phyloP scores from a whole-genome alignment of 2,888 invertebrate species.

The Scaptodrosophila latifasciaeformis region DNA sequence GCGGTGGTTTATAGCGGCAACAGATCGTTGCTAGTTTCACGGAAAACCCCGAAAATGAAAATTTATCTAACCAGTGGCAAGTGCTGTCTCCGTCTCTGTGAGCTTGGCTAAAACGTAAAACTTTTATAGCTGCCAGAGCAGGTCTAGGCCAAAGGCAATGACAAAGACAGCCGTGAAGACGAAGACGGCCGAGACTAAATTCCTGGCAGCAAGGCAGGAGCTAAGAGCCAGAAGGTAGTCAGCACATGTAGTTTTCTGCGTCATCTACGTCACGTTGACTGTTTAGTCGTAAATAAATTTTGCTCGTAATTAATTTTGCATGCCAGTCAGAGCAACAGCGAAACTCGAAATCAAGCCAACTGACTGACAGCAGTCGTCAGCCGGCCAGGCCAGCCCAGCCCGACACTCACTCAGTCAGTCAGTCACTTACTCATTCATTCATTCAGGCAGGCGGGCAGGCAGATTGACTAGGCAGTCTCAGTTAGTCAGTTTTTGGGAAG shows the following conservation, averaged over 20 bases:
- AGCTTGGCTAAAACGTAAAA: constrained; percentile 57
- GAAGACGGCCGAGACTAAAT: too few relatives aligned
- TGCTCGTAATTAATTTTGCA: constrained; percentile 64
- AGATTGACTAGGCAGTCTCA: too few relatives aligned
- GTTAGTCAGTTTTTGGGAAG: too few relatives aligned
- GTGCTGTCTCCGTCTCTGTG: not conserved
- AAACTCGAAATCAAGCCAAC: too few relatives aligned
- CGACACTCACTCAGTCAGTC: too few relatives aligned
- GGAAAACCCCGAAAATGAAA: constrained; percentile 3
- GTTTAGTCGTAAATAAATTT: constrained; percentile 52
- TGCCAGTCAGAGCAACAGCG: constrained; percentile 48
- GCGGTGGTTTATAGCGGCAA: constrained; percentile 33
- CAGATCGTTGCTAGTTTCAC: not conserved
- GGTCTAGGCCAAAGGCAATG: not conserved
- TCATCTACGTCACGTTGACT: not conserved
- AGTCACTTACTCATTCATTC: too few relatives aligned
- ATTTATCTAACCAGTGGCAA: constrained; percentile 4
- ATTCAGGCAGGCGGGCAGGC: too few relatives aligned
- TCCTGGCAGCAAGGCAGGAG: too few relatives aligned
- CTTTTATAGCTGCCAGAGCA: constrained; percentile 48
- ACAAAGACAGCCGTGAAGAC: too few relatives aligned
- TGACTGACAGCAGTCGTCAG: too few relatives aligned
- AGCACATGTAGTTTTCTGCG: constrained; percentile 17
- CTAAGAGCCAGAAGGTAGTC: constrained; percentile 9
- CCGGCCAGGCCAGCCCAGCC: too few relatives aligned